Base-by-base conservation (phyloP, 2,888 invertebrate species). In the Tenthredo notha region DNA sequence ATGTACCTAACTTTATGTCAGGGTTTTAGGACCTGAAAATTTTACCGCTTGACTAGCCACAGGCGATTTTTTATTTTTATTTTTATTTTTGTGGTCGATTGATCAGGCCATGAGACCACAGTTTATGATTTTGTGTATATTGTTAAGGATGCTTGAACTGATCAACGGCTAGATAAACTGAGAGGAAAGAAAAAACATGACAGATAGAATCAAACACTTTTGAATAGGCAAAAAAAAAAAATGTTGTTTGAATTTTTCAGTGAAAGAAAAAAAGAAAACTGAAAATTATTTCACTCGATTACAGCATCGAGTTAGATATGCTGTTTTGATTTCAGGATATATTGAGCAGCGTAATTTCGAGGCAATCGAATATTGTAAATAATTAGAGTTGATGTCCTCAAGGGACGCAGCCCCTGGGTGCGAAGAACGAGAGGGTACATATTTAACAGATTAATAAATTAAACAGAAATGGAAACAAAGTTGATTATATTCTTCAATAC, bases 1-100 rank as follows among this genome's bases (percentile, higher is more conserved):
- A 67, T 6, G 67, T 33, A 67, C 67, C 67, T 33, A 67, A 67
- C 67, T 67, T 67, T 67, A 67, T 67, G 15, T 67, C 33, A 33
- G 67, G 33, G 29, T 67, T 67, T 15, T 67, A 67, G 67, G 67
- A 67, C 33, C 29, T 67, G 33, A 7, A 33, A 33, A 33, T 18
- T 67, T 67, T 33, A 25, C 33, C 33, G 67, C 67, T 33, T 18
- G 67, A 33, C 33, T 67, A 67, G 18, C 67, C 67, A 33, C 0
- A 7, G 67, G 12, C 18, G 25, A 25, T 33, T 33, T 25, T 67
- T 67, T 67, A 33, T 67, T 9, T 29, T 65, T 9, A 18, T 25
- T 67, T 67, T 67, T 67, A 18, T 9, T 29, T 65, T 7, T 65
- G 1, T 15, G 6, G 33, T 67, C 67, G 15, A 15, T 67, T 67